Evolutionary conservation across 2,888 invertebrate genomes (phyloP).

Genomic region (Ecliptopera silaceata): DNA sequence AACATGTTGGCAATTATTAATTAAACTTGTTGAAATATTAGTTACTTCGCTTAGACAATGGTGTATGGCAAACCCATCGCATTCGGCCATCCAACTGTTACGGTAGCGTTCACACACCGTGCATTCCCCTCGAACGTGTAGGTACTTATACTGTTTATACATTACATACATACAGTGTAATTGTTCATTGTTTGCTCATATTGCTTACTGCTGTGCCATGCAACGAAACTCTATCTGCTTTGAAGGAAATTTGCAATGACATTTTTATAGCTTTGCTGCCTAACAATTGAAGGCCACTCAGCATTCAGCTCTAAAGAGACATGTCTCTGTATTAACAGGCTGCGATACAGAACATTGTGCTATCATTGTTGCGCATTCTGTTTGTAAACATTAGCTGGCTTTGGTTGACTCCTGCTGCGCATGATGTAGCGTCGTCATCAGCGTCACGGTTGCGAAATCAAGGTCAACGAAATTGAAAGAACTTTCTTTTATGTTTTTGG

Average conservation of each 20-base stretch:
- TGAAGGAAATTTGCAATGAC: no score
- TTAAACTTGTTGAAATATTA: no score
- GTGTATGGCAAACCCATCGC: constrained; percentile 30
- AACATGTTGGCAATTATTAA: no score
- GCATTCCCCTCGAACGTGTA: constrained; percentile 39
- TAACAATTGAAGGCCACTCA: constrained; percentile 30
- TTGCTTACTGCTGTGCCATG: background rate
- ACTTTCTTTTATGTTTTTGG: constrained; percentile 58
- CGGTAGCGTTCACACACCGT: constrained; percentile 37
- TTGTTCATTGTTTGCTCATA: constrained; percentile 37
- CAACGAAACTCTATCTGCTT: no score
- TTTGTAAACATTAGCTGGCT: constrained; percentile 58
- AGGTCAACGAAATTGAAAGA: constrained; percentile 71
- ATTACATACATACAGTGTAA: constrained; percentile 18
- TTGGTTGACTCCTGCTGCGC: constrained; percentile 37
- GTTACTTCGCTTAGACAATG: constrained; percentile 11
- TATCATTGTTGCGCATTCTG: constrained; percentile 40
- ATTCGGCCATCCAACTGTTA: constrained; percentile 36
- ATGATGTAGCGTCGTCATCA: constrained; percentile 44
- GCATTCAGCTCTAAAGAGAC: constrained; percentile 18
- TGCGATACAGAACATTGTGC: constrained; percentile 22
- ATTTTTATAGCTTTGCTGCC: constrained; percentile 8
- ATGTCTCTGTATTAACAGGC: constrained; percentile 22
- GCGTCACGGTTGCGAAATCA: constrained; percentile 60
- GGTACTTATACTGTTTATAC: no score